phyloP scores from a whole-genome alignment of 2,797 vertebrate species.

The Dendrocincla fuliginosa region DNA sequence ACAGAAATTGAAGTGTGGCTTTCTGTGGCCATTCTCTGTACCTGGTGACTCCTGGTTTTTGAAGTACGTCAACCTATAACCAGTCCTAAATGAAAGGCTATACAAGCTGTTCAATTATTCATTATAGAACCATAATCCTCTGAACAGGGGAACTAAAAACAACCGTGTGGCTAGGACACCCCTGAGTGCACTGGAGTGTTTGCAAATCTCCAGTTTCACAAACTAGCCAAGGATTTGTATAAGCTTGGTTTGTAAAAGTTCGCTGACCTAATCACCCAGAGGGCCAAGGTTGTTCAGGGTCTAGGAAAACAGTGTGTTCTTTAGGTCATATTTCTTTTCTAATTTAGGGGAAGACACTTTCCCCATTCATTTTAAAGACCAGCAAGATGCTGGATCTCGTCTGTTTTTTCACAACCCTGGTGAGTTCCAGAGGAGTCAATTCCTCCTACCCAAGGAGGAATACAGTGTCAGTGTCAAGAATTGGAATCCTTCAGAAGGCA shows the following conservation, averaged over 20 bases:
- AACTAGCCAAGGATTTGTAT: conserved; percentile 16
- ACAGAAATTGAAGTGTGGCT: background rate
- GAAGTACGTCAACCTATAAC: background rate
- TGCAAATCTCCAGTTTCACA: conserved; percentile 34
- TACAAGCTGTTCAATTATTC: background rate
- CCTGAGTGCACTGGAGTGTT: background rate
- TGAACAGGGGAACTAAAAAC: background rate
- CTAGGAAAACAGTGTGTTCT: conserved; percentile 44
- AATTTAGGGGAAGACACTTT: conserved; percentile 16
- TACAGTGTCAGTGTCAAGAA: background rate
- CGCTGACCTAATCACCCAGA: conserved; percentile 43
- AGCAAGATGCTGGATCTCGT: background rate
- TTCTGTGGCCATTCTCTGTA: background rate
- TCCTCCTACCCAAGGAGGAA: background rate
- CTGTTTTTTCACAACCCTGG: background rate
- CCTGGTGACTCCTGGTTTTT: background rate
- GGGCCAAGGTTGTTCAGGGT: conserved; percentile 60
- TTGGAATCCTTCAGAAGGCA: background rate
- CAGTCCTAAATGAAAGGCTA: background rate
- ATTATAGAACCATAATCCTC: background rate
- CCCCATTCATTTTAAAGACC: background rate
- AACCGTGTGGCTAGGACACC: background rate
- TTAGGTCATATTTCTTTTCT: conserved; percentile 51
- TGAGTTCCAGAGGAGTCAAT: background rate
- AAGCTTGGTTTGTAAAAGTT: conserved; percentile 53